Conservation (phyloP, 1,140 invertebrate species). For the Heterodera carotae region DNA sequence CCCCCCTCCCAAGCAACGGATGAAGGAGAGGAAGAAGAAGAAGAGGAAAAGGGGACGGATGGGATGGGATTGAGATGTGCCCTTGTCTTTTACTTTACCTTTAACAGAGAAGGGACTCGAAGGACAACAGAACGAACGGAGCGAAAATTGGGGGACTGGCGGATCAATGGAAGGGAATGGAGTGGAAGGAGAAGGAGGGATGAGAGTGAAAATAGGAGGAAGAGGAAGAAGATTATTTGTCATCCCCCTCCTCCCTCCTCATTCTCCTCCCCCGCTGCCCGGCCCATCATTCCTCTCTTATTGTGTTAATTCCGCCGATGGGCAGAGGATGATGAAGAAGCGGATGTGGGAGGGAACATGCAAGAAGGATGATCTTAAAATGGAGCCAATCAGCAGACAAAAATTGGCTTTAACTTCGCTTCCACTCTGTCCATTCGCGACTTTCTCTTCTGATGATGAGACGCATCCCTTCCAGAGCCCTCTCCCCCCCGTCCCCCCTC, state of each 20-base stretch:
- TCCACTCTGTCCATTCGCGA: background rate
- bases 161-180: background rate
- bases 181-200: background rate
- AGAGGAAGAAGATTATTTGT: background rate
- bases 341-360: background rate
- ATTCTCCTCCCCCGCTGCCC: too few species aligned
- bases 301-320: background rate
- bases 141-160: background rate
- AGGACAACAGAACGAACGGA: background rate
- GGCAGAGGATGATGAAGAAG: background rate
- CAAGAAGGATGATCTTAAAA: background rate
- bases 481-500: too few species aligned
- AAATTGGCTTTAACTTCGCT: background rate
- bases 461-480: too few species aligned
- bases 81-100: background rate
- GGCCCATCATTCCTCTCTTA: background rate
- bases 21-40: too few species aligned
- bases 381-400: background rate
- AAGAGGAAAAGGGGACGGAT: too few species aligned
- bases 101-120: background rate
- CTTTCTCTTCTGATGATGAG: too few species aligned
- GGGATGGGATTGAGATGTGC: background rate
- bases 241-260: too few species aligned
- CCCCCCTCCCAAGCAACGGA: too few species aligned
- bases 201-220: background rate